Evolutionary conservation across 2,888 invertebrate genomes (phyloP).

Genomic region (Opisthograptis luteolata): DNA sequence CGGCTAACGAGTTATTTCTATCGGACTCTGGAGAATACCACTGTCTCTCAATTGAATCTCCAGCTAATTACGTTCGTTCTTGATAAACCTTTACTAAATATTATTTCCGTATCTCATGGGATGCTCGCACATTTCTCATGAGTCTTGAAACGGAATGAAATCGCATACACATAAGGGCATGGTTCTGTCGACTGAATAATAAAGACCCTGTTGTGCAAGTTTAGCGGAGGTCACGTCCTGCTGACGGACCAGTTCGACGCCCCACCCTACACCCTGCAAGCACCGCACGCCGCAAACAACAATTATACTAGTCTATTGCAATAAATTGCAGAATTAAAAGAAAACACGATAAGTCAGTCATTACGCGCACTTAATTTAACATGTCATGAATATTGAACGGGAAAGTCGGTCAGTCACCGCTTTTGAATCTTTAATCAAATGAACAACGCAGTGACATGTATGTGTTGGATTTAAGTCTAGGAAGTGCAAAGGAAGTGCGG

Average conservation of each 20-base stretch:
- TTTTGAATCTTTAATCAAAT: conserved; percentile 44
- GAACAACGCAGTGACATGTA: conserved; percentile 37
- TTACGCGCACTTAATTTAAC: conserved; percentile 53
- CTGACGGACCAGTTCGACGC: conserved; percentile 64
- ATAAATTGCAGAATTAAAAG: conserved; percentile 23
- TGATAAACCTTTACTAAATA: background rate
- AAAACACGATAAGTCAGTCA: conserved; percentile 43
- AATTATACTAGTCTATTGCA: conserved; percentile 36
- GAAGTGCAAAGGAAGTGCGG: conserved; percentile 39
- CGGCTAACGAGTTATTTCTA: too few species aligned
- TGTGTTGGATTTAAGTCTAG: too few species aligned
- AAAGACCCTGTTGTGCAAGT: conserved; percentile 60
- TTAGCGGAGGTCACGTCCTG: conserved; percentile 71
- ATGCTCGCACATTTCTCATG: conserved; percentile 39
- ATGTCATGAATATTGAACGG: conserved; percentile 66
- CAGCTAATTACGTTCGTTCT: background rate
- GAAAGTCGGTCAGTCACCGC: conserved; percentile 49
- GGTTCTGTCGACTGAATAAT: conserved; percentile 63
- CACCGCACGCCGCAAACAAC: conserved; percentile 21
- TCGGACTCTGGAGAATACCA: too few species aligned
- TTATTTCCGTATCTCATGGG: conserved; percentile 21
- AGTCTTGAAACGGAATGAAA: conserved; percentile 53
- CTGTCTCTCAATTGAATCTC: background rate
- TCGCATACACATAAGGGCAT: conserved; percentile 49
- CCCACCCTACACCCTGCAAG: conserved; percentile 49